Evolutionary conservation across 2,888 invertebrate species (phyloP), one percentile per base, ranked within the genome.

Genomic region (Apamea epomidion): DNA sequence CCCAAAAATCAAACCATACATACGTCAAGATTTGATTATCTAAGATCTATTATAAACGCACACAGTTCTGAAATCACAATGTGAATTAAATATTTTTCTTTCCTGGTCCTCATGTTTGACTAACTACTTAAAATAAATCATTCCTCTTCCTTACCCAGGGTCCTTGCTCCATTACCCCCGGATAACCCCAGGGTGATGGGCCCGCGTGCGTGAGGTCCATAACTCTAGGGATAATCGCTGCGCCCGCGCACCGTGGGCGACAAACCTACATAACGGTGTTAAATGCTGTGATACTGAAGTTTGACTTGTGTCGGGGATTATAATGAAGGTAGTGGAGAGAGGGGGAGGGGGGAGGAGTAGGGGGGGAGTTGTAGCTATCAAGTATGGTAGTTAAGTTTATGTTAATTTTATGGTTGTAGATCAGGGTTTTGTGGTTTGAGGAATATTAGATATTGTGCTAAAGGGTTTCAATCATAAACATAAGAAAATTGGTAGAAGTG

Each of bases 161-260:
- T 62, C 37, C 29, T 45, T 62, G 74, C 51, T 82, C 82, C 86
- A 71, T 82, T 74, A 74, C 74, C 82, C 76, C 74, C 29, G 60
- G 81, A 87, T 87, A 87, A 86, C 87, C 91, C 90, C 88, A 89
- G 88, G 88, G 85, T 89, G 84, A 88, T 79, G 82, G 75, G 83
- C 82, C 87, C 88, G 88, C 90, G 86, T 91, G 92, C 91, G 90
- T 91, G 91, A 82, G 90, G 90, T 91, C 93, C 89, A 91, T 92
- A 92, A 93, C 91, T 93, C 91, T 83, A 72, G 84, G 91, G 90
- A 91, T 91, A 92, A 92, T 90, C 86, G 74, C 78, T 58, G 90
- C 88, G 89, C 89, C 79, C 84, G 89, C 85, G 87, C 85, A 80
- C 90, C 91, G 93, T 93, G 90, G 93, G 94, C 91, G 93, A 89